A percentile compares a stretch with the other conserved stretches of the same genome.
These are phyloP conservation scores for Torymus texanus DNA, from an alignment of 2,888 invertebrate species.

Conservation along the genomic window DNA sequence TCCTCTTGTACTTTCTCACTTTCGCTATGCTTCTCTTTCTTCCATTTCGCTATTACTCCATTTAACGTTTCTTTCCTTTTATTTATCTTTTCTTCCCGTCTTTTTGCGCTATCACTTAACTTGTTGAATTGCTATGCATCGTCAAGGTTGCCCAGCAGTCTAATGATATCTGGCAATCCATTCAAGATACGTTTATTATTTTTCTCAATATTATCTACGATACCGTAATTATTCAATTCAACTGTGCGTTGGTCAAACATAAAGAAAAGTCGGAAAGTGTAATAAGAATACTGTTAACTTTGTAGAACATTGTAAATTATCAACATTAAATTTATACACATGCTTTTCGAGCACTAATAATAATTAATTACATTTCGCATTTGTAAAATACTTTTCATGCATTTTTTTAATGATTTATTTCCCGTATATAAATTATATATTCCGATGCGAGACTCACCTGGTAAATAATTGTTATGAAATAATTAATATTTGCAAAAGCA, in stretches of 20 bases:
- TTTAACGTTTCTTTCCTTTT: background rate
- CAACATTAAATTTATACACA: too few species aligned
- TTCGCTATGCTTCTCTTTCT: constrained; percentile 32
- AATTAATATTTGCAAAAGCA: constrained; percentile 18
- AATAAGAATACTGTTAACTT: too few species aligned
- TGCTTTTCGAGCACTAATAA: too few species aligned
- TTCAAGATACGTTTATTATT: too few species aligned
- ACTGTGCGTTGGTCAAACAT: too few species aligned
- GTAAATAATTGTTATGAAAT: background rate
- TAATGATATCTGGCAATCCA: too few species aligned
- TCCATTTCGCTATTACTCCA: background rate
- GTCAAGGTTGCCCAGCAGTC: background rate
- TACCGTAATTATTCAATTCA: too few species aligned
- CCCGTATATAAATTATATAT: background rate
- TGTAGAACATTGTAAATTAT: too few species aligned
- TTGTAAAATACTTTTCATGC: background rate
- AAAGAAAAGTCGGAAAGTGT: too few species aligned
- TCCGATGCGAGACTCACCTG: background rate
- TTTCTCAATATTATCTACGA: too few species aligned
- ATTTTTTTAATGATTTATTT: constrained; percentile 17
- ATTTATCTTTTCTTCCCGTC: background rate
- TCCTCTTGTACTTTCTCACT: constrained; percentile 32
- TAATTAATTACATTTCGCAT: too few species aligned
- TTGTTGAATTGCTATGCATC: background rate
- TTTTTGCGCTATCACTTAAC: background rate